These are phyloP conservation scores for Choloepus hoffmanni DNA, from an alignment of 2,113 vertebrate species.

Conservation along the genomic window DNA sequence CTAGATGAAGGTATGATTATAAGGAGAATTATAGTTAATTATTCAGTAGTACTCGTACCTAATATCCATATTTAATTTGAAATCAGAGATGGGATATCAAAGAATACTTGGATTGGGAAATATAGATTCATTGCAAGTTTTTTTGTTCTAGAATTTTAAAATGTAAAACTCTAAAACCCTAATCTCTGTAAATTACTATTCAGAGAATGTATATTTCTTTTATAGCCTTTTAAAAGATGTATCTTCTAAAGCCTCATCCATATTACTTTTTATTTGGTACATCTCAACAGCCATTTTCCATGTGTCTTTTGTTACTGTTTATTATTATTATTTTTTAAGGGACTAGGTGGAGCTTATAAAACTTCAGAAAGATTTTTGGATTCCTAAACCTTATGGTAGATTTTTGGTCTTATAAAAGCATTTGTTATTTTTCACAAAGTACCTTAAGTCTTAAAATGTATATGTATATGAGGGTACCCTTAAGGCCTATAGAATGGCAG, in stretches of 20 bases:
- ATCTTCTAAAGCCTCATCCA: background rate
- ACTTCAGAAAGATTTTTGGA: conserved; percentile 28
- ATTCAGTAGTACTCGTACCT: background rate
- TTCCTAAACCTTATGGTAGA: background rate
- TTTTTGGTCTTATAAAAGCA: background rate
- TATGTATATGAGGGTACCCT: no score
- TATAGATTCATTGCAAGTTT: background rate
- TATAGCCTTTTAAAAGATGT: background rate
- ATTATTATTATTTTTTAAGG: conserved; percentile 1
- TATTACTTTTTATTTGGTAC: background rate
- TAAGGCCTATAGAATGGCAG: no score
- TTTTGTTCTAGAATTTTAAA: conserved; percentile 56
- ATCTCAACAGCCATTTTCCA: background rate
- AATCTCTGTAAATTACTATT: conserved; percentile 5
- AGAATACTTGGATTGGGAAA: background rate
- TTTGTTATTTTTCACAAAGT: background rate
- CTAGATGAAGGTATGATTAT: background rate
- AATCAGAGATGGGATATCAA: background rate
- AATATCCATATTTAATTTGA: conserved; percentile 39
- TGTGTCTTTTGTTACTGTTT: background rate
- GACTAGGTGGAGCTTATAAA: background rate
- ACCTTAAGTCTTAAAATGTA: no score
- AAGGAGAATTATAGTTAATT: conserved; percentile 35
- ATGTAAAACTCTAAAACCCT: conserved; percentile 12
- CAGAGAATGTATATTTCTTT: background rate